Evolutionary conservation across 2,113 vertebrate genomes (phyloP).

Genomic region (Sterna hirundo): DNA sequence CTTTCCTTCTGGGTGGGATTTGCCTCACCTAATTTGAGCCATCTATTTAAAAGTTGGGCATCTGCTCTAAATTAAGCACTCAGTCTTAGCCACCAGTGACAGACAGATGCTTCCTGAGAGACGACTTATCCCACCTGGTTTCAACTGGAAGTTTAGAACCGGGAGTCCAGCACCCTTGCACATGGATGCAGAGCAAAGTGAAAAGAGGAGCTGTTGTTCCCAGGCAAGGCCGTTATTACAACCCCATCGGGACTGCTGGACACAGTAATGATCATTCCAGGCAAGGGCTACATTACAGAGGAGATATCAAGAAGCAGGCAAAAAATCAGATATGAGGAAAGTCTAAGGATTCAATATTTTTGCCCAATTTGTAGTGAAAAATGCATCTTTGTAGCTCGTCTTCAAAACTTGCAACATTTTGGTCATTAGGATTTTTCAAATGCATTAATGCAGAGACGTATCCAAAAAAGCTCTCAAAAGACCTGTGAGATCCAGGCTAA

Average conservation of each 20-base stretch:
- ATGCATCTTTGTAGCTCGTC: neutral
- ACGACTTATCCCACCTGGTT: neutral
- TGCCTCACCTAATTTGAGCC: slow-evolving; percentile 9
- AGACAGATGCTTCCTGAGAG: neutral
- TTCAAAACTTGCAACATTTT: neutral
- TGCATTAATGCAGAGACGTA: neutral
- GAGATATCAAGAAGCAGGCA: neutral
- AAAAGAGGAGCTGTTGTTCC: neutral
- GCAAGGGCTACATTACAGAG: neutral
- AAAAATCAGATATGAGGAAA: neutral
- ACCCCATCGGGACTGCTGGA: neutral
- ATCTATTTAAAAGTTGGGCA: neutral
- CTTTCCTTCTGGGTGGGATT: neutral
- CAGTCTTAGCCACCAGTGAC: neutral
- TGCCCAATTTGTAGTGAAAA: neutral
- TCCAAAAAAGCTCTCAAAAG: neutral
- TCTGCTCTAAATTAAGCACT: slow-evolving; percentile 18
- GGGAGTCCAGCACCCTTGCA: neutral
- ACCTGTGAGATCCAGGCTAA: neutral
- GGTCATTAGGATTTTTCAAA: neutral
- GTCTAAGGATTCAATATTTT: neutral
- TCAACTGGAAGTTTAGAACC: neutral
- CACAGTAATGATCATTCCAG: neutral
- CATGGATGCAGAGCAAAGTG: neutral
- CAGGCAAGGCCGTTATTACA: neutral